Evolutionary conservation across 2,797 vertebrate genomes (phyloP), one percentile per base, ranked within the genome.

Genomic region (Remorina albescens): DNA sequence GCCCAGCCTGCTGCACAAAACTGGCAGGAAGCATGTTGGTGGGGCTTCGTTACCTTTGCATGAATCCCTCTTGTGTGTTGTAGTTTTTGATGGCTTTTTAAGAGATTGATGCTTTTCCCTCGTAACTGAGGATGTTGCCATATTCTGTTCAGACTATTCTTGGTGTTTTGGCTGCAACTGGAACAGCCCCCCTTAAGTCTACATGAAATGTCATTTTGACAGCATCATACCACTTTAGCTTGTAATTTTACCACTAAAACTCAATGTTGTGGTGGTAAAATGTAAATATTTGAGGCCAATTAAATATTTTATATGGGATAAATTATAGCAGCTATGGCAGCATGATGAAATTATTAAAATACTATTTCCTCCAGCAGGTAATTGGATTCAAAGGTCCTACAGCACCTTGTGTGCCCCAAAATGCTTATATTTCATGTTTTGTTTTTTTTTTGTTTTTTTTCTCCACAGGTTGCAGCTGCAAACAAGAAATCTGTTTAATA

Each of bases 401-500:
- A 69, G 26, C 36, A 15, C 32, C 8, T n/a, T 0, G 0, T 58
- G 62, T 70, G 7, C 28, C 47, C 26, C 25, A 56, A 10, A 7
- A 2, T 59, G 15, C 51, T 54, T 19, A 44, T 74, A 0, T 4
- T 50, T 86, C 19, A 76, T 65, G 19, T 0, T 62, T 11, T 46
- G n/a, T 53, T 49, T 23, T 30, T 54, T 50, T 61, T 51, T 44
- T 74, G 23, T 50, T 25, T 54, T 15, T 80, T 51, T 75, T 76
- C 47, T 61, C 34, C 39, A 74, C 88, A 95, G 94, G 94, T 95
- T 81, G 71, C 93, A 63, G 91, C 94, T 89, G 94, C 94, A 87
- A 95, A 93, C 93, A 95, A 95, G 88, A 92, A 92, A 81, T 63
- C 76, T 91, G 91, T 86, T 93, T 85, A 94, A 92, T 95, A 95